Percentiles rank a stretch among this genome's conserved stretches.
phyloP scores from a whole-genome alignment of 2,888 invertebrate genomes.

The Pelosia muscerda region DNA sequence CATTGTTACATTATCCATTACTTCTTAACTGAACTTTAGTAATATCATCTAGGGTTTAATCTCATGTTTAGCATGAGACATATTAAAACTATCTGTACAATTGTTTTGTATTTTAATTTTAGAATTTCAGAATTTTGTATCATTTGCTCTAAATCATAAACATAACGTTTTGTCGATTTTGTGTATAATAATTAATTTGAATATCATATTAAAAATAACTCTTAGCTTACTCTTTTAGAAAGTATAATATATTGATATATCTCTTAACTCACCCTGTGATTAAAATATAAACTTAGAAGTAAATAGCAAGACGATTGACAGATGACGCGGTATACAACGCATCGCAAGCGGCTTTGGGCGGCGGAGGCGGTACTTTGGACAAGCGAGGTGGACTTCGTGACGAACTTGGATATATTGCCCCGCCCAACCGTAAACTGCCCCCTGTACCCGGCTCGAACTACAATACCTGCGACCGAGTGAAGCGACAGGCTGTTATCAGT shows the following conservation, averaged over 20 bases:
- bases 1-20: conserved; percentile 18
- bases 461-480: conserved; percentile 97
- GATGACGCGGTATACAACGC: conserved; percentile 97
- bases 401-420: conserved; percentile 97
- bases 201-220: neutral
- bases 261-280: neutral
- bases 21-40: conserved; percentile 20
- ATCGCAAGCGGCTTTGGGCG: conserved; percentile 89
- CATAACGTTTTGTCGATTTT: neutral
- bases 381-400: conserved; percentile 94
- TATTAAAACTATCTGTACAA: conserved; percentile 18
- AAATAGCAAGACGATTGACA: conserved; percentile 57
- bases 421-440: conserved; percentile 96
- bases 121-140: conserved; percentile 61
- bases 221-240: no score
- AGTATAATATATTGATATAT: no score
- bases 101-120: conserved; percentile 46
- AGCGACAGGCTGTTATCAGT: conserved; percentile 97
- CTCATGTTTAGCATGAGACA: conserved; percentile 38
- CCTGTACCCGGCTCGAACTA: conserved; percentile 97
- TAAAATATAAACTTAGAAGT: neutral
- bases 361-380: conserved; percentile 91
- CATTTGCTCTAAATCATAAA: conserved; percentile 54
- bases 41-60: conserved; percentile 14
- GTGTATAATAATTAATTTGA: neutral